phyloP scores from a whole-genome alignment of 2,888 invertebrate species.

The Norana najaformis region DNA sequence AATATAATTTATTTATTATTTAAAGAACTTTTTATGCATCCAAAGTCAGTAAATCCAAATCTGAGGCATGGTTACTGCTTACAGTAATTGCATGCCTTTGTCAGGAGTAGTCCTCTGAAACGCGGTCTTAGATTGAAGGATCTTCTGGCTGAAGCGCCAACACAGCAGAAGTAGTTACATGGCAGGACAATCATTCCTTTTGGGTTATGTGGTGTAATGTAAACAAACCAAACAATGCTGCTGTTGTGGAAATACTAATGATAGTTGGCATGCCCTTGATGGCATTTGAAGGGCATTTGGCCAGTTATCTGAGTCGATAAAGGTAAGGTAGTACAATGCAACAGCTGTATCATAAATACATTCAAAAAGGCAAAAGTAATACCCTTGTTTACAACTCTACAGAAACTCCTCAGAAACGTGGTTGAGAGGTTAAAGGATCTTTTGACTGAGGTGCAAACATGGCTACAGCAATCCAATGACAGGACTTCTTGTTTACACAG shows the following conservation, averaged over 20 bases:
- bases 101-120: neutral
- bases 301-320: too few species aligned
- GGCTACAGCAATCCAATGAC: neutral
- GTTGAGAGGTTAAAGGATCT: neutral
- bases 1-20: too few species aligned
- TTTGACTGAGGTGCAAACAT: neutral
- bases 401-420: too few species aligned
- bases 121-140: too few species aligned
- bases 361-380: neutral
- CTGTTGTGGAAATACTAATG: neutral
- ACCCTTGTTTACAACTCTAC: neutral
- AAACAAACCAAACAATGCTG: neutral
- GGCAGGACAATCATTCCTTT: neutral
- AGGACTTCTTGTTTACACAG: neutral
- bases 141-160: neutral
- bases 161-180: neutral
- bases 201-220: neutral
- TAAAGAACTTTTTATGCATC: too few species aligned
- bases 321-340: neutral
- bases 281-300: too few species aligned
- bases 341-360: neutral
- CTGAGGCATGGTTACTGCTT: too few species aligned
- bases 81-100: too few species aligned
- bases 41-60: too few species aligned
- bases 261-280: neutral